Percentiles rank a stretch among this genome's conserved stretches.
phyloP scores from a whole-genome alignment of 2,113 vertebrate species.

The Psilopsiagon aurifrons region DNA sequence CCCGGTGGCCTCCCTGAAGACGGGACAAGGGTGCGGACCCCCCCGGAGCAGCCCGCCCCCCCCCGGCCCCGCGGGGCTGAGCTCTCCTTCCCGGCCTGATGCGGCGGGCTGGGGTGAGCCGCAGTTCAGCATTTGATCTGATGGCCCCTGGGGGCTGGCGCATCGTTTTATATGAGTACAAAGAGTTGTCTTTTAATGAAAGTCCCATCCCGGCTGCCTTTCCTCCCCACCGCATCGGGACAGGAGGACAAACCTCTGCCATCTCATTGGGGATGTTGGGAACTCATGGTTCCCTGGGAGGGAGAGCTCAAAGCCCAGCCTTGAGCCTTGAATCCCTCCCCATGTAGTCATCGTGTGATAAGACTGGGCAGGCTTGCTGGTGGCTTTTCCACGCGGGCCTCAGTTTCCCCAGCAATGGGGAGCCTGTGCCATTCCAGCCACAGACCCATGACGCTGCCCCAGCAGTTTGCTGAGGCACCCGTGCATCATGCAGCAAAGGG shows the following conservation, averaged over 20 bases:
- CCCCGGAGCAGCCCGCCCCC: rapidly evolving
- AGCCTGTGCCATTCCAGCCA: not conserved
- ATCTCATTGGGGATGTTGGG: rapidly evolving
- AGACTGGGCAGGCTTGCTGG: not conserved
- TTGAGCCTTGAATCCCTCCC: not conserved
- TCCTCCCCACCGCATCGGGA: not conserved
- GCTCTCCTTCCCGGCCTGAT: slow-evolving; percentile 26
- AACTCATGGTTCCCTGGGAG: not conserved
- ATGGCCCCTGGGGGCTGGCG: not conserved
- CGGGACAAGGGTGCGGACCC: slow-evolving; percentile 2
- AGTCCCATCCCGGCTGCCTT: not conserved
- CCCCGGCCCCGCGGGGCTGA: not conserved
- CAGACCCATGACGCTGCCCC: not conserved
- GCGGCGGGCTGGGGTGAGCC: slow-evolving; percentile 36
- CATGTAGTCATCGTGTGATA: not conserved
- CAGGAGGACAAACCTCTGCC: not conserved
- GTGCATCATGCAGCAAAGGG: not conserved
- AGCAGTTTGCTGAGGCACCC: not conserved
- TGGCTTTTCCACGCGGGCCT: rapidly evolving
- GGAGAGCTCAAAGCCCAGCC: rapidly evolving
- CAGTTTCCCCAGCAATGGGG: not conserved
- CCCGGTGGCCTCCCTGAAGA: rapidly evolving
- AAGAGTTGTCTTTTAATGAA: slow-evolving; percentile 61
- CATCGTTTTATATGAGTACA: slow-evolving; percentile 53
- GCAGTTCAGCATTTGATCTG: slow-evolving; percentile 71